A percentile compares a stretch with the other conserved stretches of the same genome.
Evolutionary conservation across 2,888 invertebrate species (phyloP).

Genomic region (Lasioglossum lativentre): DNA sequence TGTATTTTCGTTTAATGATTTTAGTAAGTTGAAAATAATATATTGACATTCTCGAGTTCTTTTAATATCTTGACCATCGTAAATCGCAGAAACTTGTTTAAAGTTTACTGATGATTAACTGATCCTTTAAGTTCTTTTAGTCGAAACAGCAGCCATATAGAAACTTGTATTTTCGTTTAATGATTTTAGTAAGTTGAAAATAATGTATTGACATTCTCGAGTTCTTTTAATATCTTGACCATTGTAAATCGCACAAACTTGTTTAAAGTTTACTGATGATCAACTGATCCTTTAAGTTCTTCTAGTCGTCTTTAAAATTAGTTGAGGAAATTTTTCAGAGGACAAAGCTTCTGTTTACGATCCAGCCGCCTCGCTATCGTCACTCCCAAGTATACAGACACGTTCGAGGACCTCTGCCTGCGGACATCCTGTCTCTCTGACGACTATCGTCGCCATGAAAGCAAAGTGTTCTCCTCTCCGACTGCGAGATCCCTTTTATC

Average conservation of each 20-base stretch:
- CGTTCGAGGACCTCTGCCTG: conserved; percentile 11
- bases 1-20: too few species aligned
- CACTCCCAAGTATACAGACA: background rate
- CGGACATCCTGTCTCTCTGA: conserved; percentile 39
- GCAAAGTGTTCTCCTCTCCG: conserved; percentile 20
- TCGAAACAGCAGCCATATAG: too few species aligned
- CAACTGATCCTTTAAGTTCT: background rate
- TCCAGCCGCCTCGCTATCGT: background rate
- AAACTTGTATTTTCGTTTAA: too few species aligned
- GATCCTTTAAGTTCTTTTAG: too few species aligned
- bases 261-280: too few species aligned
- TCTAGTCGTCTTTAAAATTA: background rate
- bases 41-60: too few species aligned
- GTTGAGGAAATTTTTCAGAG: background rate
- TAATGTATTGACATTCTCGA: too few species aligned
- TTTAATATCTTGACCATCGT: background rate
- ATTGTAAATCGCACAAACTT: background rate
- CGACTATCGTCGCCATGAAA: conserved; percentile 41
- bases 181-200: too few species aligned
- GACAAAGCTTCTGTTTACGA: background rate
- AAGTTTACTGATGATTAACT: background rate
- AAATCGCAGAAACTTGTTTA: background rate
- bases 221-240: background rate
- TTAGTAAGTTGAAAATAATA: too few species aligned
- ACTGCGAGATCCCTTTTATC: conserved; percentile 37